Evolutionary conservation across 2,888 invertebrate genomes (phyloP), one percentile per base, ranked within the genome.

Genomic region (Polyommatus icarus): DNA sequence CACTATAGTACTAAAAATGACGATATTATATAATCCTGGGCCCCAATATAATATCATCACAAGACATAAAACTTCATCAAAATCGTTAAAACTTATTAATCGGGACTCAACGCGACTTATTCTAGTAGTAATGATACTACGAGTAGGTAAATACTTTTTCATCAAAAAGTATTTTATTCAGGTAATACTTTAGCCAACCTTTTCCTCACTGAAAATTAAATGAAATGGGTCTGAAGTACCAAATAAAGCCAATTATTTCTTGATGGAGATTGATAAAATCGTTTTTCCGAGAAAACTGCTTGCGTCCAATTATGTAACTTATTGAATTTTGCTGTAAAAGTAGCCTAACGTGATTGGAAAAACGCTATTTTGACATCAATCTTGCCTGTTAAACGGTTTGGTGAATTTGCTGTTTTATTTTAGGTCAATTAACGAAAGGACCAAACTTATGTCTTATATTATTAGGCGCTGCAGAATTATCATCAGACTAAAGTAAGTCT

Each of bases 291-390:
- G 67, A 29, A 67, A 67, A 29, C 29, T 29, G 10, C 1, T 67
- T 67, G 29, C 15, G 67, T 67, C 67, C 29, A 67, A 67, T 67
- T 67, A 67, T 67, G 67, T 67, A 67, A 61, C 61, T 61, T 15
- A 67, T 67, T 29, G 67, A 67, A 67, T 67, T 20, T 4, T 1
- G 18, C 29, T 67, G 29, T 32, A 67, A 67, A 67, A 18, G 67
- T 67, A 61, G 61, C 61, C 3, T 67, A 46, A 57, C 73, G 46
- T 29, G 75, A 29, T 54, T 18, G 46, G 54, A 6, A 24, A 75
- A 75, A 75, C 75, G 75, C 75, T 50, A 75, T 50, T 50, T 75
- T 54, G 29, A 50, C 18, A 75, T 75, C 75, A 75, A 75, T 75
- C 75, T 75, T 24, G 29, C 29, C 1, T 24, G 32, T 54, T 54